Evolutionary conservation across 2,888 invertebrate species (phyloP).

Genomic region (Merodon equestris): DNA sequence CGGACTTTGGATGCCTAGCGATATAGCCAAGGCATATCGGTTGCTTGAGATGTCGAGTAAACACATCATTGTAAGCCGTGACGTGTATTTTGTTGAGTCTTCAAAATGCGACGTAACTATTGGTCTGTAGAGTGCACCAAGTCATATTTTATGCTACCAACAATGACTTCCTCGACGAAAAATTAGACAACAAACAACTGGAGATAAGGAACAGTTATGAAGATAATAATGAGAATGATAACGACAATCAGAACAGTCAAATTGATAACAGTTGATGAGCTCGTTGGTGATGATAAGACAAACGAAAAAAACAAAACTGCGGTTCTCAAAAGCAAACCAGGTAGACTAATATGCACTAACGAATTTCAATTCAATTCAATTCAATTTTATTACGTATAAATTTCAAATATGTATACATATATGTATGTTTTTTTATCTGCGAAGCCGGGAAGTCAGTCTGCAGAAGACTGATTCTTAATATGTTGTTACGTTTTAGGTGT

Average conservation of each 20-base stretch:
- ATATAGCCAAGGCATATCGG: slow-evolving; percentile 22
- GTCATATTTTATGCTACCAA: too few species aligned
- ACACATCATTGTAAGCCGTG: not conserved
- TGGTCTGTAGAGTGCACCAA: not conserved
- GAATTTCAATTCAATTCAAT: too few species aligned
- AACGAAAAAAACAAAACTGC: not conserved
- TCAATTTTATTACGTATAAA: too few species aligned
- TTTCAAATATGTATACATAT: too few species aligned
- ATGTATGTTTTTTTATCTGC: too few species aligned
- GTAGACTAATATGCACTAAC: not conserved
- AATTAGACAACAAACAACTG: too few species aligned
- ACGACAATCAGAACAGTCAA: not conserved
- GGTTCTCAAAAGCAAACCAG: not conserved
- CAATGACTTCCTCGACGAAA: too few species aligned
- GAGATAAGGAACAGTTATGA: too few species aligned
- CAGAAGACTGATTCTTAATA: too few species aligned
- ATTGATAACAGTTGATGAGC: not conserved
- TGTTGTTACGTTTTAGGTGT: too few species aligned
- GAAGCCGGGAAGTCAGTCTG: not conserved
- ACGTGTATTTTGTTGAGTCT: too few species aligned
- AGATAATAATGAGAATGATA: too few species aligned
- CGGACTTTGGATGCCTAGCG: slow-evolving; percentile 34
- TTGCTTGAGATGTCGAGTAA: not conserved
- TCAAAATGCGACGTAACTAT: slow-evolving; percentile 8
- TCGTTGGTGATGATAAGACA: not conserved